Conservation (phyloP, 2,888 invertebrate genomes). For the Elegia similella region DNA sequence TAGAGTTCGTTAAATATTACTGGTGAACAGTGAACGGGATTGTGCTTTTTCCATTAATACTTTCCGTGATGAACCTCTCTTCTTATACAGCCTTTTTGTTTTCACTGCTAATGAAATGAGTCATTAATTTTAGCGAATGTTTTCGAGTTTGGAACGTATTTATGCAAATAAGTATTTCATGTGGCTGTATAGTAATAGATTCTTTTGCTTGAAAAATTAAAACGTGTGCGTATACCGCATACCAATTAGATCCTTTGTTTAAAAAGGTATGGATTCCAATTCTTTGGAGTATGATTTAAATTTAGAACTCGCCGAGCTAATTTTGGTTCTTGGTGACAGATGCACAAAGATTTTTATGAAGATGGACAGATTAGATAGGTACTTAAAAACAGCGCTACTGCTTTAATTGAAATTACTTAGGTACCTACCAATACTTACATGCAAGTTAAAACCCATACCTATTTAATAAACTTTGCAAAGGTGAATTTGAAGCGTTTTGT, state of each 20-base stretch:
- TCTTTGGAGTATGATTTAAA: background rate
- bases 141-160: background rate
- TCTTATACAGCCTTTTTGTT: constrained; percentile 44
- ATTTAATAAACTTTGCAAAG: too few species aligned
- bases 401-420: too few species aligned
- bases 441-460: too few species aligned
- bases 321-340: too few species aligned
- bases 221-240: background rate
- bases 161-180: background rate
- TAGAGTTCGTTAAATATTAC: constrained; percentile 76
- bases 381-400: too few species aligned
- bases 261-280: background rate
- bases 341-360: too few species aligned
- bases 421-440: too few species aligned
- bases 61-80: constrained; percentile 41
- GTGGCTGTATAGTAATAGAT: background rate
- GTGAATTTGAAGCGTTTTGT: background rate
- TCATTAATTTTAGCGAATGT: constrained; percentile 41
- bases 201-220: background rate
- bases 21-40: constrained; percentile 55
- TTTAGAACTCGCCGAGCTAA: too few species aligned
- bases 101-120: constrained; percentile 49
- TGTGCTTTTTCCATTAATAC: constrained; percentile 67
- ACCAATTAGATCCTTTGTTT: background rate
- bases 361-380: too few species aligned